These are phyloP conservation scores for Melopsittacus undulatus DNA, from an alignment of 2,797 vertebrate species.

Conservation along the genomic window DNA sequence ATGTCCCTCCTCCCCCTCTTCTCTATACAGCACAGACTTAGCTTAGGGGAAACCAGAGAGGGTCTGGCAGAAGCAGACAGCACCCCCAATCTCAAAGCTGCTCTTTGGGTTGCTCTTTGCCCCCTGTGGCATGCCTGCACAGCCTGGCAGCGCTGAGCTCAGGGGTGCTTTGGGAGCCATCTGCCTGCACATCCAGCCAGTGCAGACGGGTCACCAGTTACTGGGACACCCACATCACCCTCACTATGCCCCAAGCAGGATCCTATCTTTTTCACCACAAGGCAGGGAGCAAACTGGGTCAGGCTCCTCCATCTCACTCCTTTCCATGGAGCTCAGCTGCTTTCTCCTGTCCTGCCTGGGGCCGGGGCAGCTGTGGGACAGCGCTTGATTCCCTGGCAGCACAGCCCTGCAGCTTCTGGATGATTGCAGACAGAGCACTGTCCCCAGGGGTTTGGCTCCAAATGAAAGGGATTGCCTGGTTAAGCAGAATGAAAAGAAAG, in stretches of 20 bases:
- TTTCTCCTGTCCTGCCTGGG: not conserved
- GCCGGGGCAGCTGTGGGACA: accelerated
- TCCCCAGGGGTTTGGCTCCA: not conserved
- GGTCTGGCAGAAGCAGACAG: not conserved
- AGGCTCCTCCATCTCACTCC: accelerated
- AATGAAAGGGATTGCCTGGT: not conserved
- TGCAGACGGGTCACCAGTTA: not conserved
- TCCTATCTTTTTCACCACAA: not conserved
- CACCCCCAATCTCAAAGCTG: not conserved
- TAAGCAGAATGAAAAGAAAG: conserved; percentile 26
- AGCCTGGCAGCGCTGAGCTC: not conserved
- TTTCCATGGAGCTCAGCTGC: not conserved
- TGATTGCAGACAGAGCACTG: not conserved
- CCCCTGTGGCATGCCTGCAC: not conserved
- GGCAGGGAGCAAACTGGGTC: not conserved
- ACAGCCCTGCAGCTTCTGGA: not conserved
- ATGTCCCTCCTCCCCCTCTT: accelerated
- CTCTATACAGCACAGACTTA: not conserved
- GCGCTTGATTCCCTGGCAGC: accelerated
- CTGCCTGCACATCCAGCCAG: not conserved
- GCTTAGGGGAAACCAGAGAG: not conserved
- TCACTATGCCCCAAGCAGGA: not conserved
- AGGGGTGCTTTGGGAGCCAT: not conserved
- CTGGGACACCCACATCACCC: accelerated
- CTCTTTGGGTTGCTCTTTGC: not conserved